phyloP scores from a whole-genome alignment of 2,113 vertebrate genomes.

The Phyllopteryx taeniolatus region DNA sequence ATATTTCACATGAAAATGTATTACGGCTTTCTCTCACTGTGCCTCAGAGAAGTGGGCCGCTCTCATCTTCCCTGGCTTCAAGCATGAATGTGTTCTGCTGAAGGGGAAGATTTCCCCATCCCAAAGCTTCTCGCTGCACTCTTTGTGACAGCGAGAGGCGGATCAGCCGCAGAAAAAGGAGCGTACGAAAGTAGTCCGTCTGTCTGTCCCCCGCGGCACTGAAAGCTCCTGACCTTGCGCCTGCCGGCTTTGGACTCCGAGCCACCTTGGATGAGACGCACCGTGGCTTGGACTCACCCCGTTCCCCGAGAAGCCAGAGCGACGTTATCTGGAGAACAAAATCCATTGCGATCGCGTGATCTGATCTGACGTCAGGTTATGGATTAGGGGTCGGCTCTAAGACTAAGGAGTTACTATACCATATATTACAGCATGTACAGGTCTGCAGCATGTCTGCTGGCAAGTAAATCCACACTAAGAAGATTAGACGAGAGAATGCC shows the following conservation, averaged over 20 bases:
- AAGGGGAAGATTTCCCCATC: conserved; percentile 34
- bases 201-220: not conserved
- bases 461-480: conserved; percentile 55
- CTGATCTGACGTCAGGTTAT: conserved; percentile 5
- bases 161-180: conserved; percentile 29
- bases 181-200: conserved; percentile 29
- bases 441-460: conserved; percentile 32
- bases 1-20: conserved; percentile 77
- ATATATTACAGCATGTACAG: conserved; percentile 29
- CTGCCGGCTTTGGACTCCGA: conserved; percentile 12
- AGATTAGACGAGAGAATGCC: conserved; percentile 50
- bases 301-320: not conserved
- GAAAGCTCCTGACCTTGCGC: conserved; percentile 42
- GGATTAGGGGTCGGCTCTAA: conserved; percentile 20
- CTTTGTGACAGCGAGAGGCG: conserved; percentile 44
- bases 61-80: conserved; percentile 32
- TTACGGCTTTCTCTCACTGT: conserved; percentile 49
- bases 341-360: conserved; percentile 34
- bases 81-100: conserved; percentile 45
- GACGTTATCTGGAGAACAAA: conserved; percentile 18
- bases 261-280: conserved; percentile 19
- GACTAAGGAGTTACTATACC: conserved; percentile 23
- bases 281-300: too few species aligned
- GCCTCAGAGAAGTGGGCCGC: conserved; percentile 24
- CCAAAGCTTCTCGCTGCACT: conserved; percentile 26